Base-by-base conservation (phyloP, 1,140 invertebrate species). In the Leptinotarsa undecemlineata region DNA sequence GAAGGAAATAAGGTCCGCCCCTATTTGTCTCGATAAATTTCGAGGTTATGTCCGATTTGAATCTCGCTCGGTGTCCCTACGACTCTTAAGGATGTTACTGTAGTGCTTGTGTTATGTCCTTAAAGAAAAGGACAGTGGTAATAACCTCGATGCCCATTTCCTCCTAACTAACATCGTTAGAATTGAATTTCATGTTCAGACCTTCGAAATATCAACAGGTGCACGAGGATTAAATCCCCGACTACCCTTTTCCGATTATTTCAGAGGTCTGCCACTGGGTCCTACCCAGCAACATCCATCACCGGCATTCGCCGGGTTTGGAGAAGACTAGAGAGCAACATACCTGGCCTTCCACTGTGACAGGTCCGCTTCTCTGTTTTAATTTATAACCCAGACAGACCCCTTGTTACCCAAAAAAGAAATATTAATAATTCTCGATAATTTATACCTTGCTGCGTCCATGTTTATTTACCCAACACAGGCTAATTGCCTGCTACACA, bases 361-460 rank as follows among this genome's bases (percentile, higher is more conserved):
- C 77, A 79, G 79, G 67, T 57, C 71, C 26, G 60, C 74, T 74
- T 71, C 68, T 76, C 77, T 26, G 60, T 57, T 64, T 72, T 78
- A 77, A 79, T 79, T 79, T 80, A 79, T 71, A 76, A 75, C 74
- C 71, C 33, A 33, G 48, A 68, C 21, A 72, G 70, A 63, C 60
- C 68, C 71, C 62, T 63, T 77, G 73, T 76, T 80, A 79, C 76
- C 76, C 71, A 61, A 76, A 75, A 77, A 77, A 76, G 76, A 77
- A 80, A 80, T 80, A 80, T 80, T 74, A 77, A 78, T 80, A 79
- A 79, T 80, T 79, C 74, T 51, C 60, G 62, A 71, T 79, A 79
- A 79, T 77, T 79, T 79, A 79, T 76, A 77, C 75, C 76, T 72
- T 76, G 72, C 71, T 48, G 75, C 60, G 48, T 69, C 69, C 72